Evolutionary conservation across 2,888 invertebrate species (phyloP).

Genomic region (Plebejus argus): DNA sequence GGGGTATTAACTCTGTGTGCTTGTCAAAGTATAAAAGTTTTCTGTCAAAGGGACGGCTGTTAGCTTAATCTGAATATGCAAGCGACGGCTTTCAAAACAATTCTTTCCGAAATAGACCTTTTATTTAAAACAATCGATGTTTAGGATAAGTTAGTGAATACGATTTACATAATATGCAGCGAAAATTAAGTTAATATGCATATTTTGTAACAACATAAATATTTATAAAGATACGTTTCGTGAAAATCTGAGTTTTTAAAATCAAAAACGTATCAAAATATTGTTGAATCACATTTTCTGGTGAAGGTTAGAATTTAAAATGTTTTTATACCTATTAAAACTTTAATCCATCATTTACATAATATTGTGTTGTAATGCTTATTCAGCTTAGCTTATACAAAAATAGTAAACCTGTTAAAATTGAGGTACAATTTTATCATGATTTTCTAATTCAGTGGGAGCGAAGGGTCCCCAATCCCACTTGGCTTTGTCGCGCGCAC

Average conservation of each 20-base stretch:
- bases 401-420: neutral
- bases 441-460: slow-evolving; percentile 9
- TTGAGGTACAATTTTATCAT: neutral
- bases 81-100: slow-evolving; percentile 26
- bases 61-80: slow-evolving; percentile 29
- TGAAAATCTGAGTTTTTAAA: too few relatives aligned
- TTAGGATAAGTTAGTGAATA: slow-evolving; percentile 18
- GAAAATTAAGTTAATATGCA: neutral
- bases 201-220: neutral
- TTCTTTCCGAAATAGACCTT: neutral
- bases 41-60: slow-evolving; percentile 3
- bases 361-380: too few relatives aligned
- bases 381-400: neutral
- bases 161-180: neutral
- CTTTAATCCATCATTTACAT: too few relatives aligned
- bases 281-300: too few relatives aligned
- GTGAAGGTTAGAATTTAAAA: too few relatives aligned
- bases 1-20: slow-evolving; percentile 6
- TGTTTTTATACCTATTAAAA: too few relatives aligned
- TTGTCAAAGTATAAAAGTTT: slow-evolving; percentile 26
- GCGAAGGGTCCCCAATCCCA: slow-evolving; percentile 18
- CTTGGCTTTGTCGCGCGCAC: slow-evolving; percentile 16
- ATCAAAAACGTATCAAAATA: too few relatives aligned
- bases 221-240: too few relatives aligned
- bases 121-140: slow-evolving; percentile 11